Evolutionary conservation across 2,113 vertebrate genomes (phyloP), one percentile per base, ranked within the genome.

Genomic region (Erythrolamprus reginae): DNA sequence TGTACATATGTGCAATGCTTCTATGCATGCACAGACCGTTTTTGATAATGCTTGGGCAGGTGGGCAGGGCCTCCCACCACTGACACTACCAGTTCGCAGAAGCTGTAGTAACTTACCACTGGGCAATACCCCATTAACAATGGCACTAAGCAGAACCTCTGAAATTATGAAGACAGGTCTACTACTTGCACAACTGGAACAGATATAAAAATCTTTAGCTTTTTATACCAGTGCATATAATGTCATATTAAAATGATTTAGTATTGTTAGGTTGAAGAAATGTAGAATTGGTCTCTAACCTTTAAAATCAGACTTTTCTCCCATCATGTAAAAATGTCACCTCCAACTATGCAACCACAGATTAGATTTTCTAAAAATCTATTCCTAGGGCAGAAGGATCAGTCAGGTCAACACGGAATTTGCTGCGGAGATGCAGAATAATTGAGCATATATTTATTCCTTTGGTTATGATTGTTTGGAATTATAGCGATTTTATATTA

Each of bases 111-210:
- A 45, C 45, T 5, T 5, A 45, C 45, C 45, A 45, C 5, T 45
- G 61, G 0, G 10, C 24, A 0, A 0, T n/a, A 52, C 77, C 82
- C 92, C 17, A 50, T 0, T 0, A 84, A 70, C 47, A 58, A 42
- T 38, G 0, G 0, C 0, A 7, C 33, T 17, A 87, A 9, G 7
- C 42, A 88, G 86, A 6, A 15, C 2, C 56, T 90, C 89, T 89
- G 17, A 83, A 23, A 45, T 93, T 65, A 10, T n/a, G 58, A 82
- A 5, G 77, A 13, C 4, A 10, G 13, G 12, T 15, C 24, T 28
- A 52, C 58, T n/a, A 53, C 33, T 26, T 61, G 28, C 12, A 51
- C 10, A 15, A 86, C 58, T 13, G 48, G 82, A 85, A 85, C 17
- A 33, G 56, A 56, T 61, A 26, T 38, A 47, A 90, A 90, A 90